These are phyloP conservation scores for Xylota sylvarum DNA, from an alignment of 2,888 invertebrate genomes.

Conservation along the genomic window DNA sequence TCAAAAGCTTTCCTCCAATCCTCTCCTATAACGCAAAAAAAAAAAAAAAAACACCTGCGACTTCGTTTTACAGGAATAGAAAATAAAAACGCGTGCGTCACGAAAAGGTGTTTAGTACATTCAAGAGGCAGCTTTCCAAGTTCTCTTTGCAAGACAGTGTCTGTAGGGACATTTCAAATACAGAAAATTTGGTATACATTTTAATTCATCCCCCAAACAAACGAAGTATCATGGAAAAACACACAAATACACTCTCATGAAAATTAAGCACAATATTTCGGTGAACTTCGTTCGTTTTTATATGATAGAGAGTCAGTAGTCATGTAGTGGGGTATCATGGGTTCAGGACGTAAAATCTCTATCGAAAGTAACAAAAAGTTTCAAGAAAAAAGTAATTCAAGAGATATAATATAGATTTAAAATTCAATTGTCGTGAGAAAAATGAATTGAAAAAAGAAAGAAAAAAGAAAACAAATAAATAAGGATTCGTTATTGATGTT, in stretches of 20 bases:
- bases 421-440: constrained; percentile 23
- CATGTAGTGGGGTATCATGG: constrained; percentile 65
- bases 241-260: constrained; percentile 32
- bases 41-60: background rate
- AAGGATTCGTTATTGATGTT: constrained; percentile 10
- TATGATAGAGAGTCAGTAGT: constrained; percentile 54
- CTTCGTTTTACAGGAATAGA: constrained; percentile 23
- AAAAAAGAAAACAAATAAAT: constrained; percentile 23
- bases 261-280: constrained; percentile 57
- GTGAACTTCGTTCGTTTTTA: constrained; percentile 52
- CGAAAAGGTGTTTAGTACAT: constrained; percentile 16
- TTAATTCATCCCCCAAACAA: constrained; percentile 51
- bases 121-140: constrained; percentile 35
- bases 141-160: constrained; percentile 11
- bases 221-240: constrained; percentile 37
- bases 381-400: constrained; percentile 42
- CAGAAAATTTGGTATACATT: constrained; percentile 51
- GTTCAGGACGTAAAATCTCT: constrained; percentile 59
- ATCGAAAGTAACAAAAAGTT: constrained; percentile 47
- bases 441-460: background rate
- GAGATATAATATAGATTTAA: constrained; percentile 29
- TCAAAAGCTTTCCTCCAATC: constrained; percentile 31
- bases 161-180: constrained; percentile 46
- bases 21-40: background rate
- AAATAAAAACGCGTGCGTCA: constrained; percentile 66